Base-by-base conservation (phyloP, 2,113 vertebrate genomes). In the Myrmecobius fasciatus region DNA sequence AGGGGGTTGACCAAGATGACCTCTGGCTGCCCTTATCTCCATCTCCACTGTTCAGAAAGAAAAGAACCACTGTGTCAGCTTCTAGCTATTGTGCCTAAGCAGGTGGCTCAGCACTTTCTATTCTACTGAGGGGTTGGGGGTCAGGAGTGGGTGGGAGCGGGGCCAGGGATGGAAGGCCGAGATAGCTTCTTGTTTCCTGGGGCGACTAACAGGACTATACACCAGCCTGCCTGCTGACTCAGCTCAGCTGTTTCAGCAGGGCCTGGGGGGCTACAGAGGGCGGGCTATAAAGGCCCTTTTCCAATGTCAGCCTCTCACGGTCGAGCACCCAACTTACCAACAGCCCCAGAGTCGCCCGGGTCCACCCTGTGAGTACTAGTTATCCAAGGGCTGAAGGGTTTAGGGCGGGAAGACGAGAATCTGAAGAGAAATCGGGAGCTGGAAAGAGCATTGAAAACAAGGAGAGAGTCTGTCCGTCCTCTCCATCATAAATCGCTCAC, bases 21-120 rank as follows among this genome's bases (percentile, higher is more conserved):
- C 0, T 5, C 25, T 24, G 25, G 53, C 31, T 53, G 3, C 12
- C 3, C 43, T 11, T 83, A 22, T 83, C 67, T 83, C 67, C n/a
- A 83, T 43, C n/a, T 83, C 67, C 7, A 43, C n/a, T 83, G 67
- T 43, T 43, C n/a, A 83, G 91, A 91, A 90, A 98, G 97, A 98
- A 98, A 98, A 97, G 96, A 98, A 98, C 94, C 60, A 17, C 97
- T 0, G 94, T 51, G 97, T 98, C 98, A 99, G 98, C 97, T 96
- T 96, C 89, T 97, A 91, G 96, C 95, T 96, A 96, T 91, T 94
- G 53, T 98, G 97, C 92, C 91, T 94, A 96, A 56, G 43, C 96
- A 91, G 95, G 97, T 89, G 95, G 95, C 96, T 98, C 98, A 98
- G 98, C 98, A 97, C 47, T 98, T 98, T 98, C 95, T 95, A 96